Percentiles rank a stretch among this genome's conserved stretches.
These are phyloP conservation scores for Solenopsis invicta DNA, from an alignment of 1,140 invertebrate genomes.

Conservation along the genomic window DNA sequence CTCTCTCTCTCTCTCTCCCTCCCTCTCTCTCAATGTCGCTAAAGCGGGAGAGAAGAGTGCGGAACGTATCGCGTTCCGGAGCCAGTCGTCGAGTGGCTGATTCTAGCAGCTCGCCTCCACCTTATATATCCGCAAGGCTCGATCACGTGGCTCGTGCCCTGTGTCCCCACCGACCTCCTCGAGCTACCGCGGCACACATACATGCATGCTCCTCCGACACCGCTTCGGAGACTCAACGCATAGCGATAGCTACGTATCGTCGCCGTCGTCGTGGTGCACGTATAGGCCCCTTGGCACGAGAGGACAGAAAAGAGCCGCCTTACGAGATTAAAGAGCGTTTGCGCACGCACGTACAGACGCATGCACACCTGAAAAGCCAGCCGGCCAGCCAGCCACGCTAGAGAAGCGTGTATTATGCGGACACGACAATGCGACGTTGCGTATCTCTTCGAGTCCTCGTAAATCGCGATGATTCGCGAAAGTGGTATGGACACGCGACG, in stretches of 20 bases:
- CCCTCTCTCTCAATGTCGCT: neutral
- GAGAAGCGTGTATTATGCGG: constrained; percentile 57
- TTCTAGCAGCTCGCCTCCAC: constrained; percentile 65
- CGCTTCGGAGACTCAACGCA: neutral
- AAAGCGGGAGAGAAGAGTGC: constrained; percentile 26
- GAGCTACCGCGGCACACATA: constrained; percentile 9
- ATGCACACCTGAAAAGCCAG: constrained; percentile 11
- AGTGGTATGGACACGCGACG: constrained; percentile 35
- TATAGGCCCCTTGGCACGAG: neutral
- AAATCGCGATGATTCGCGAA: constrained; percentile 54
- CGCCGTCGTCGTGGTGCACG: neutral
- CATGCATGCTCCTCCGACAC: neutral
- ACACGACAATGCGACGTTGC: constrained; percentile 53
- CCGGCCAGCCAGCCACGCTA: neutral
- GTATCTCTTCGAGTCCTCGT: constrained; percentile 41
- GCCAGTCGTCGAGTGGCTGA: constrained; percentile 82
- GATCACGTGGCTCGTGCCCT: constrained; percentile 77
- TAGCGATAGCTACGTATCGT: neutral
- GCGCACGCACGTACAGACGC: constrained; percentile 32
- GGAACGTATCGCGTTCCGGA: constrained; percentile 68
- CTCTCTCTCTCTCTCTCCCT: neutral
- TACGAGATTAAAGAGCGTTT: constrained; percentile 46
- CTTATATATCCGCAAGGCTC: constrained; percentile 79
- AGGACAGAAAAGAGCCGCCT: constrained; percentile 24
- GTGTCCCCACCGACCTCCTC: constrained; percentile 36